These are phyloP conservation scores for Eurytoma adleriae DNA, from an alignment of 2,888 invertebrate genomes.

Conservation along the genomic window DNA sequence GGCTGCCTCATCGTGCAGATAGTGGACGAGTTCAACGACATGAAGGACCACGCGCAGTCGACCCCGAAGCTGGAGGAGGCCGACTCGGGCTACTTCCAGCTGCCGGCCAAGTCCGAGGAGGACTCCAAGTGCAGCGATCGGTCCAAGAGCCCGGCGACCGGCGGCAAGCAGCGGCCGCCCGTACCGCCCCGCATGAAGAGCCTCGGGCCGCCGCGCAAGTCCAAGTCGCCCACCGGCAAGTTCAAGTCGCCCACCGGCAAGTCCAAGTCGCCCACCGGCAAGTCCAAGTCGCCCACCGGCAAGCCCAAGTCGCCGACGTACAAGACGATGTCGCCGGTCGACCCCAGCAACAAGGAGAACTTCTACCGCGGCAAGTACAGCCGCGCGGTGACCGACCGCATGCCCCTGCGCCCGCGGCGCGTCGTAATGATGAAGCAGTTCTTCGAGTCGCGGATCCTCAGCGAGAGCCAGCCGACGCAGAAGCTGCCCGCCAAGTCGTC, in stretches of 20 bases:
- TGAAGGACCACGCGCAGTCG: conserved; percentile 27
- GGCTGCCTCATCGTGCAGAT: conserved; percentile 1
- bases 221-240: too few relatives aligned
- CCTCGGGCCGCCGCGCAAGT: too few relatives aligned
- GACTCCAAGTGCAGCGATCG: not conserved
- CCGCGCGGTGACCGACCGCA: not conserved
- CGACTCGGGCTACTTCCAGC: too few relatives aligned
- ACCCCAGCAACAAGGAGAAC: conserved; percentile 27
- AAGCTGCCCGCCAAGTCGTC: too few relatives aligned
- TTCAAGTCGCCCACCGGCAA: too few relatives aligned
- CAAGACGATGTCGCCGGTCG: not conserved
- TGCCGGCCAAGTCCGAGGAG: not conserved
- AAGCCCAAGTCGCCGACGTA: too few relatives aligned
- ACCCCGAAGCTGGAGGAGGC: not conserved
- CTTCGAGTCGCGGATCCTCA: conserved; percentile 2
- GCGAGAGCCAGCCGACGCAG: too few relatives aligned
- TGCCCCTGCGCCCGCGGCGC: not conserved
- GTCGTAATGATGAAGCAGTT: conserved; percentile 19
- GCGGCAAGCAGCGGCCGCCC: too few relatives aligned
- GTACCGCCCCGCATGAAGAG: too few relatives aligned
- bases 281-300: too few relatives aligned
- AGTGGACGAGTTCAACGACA: conserved; percentile 26
- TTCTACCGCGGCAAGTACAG: conserved; percentile 16
- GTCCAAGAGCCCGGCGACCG: not conserved
- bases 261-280: too few relatives aligned